Evolutionary conservation across 2,888 invertebrate species (phyloP).

Genomic region (Mantis religiosa): DNA sequence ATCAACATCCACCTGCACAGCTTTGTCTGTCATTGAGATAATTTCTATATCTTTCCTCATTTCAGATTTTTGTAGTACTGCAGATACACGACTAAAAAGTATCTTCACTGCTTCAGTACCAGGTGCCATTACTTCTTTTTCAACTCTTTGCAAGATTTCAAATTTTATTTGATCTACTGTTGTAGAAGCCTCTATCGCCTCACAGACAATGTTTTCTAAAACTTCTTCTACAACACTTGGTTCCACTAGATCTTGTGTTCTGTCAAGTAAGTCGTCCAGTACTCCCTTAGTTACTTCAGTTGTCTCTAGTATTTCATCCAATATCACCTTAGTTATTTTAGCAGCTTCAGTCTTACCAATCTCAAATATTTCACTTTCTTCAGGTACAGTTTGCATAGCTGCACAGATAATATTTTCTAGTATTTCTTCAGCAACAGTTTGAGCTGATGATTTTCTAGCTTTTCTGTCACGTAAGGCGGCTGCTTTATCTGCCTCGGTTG

Average conservation of each 20-base stretch:
- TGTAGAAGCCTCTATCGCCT: neutral
- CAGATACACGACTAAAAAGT: neutral
- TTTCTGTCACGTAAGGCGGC: neutral
- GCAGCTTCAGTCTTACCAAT: no score
- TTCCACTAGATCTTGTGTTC: neutral
- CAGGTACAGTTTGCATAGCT: neutral
- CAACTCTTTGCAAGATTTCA: neutral
- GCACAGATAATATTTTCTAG: neutral
- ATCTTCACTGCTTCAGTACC: neutral
- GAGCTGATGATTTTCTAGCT: neutral
- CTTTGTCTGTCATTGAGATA: neutral
- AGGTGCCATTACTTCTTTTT: neutral
- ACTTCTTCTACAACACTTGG: neutral
- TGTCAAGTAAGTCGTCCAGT: neutral
- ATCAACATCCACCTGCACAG: no score
- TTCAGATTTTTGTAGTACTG: neutral
- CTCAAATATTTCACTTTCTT: neutral
- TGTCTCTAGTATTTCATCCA: neutral
- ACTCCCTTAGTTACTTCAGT: neutral
- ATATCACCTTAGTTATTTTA: neutral
- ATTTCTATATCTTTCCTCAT: neutral
- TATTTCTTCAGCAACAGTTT: neutral
- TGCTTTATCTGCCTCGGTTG: neutral
- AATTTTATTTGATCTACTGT: neutral
- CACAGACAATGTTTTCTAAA: neutral